phyloP scores from a whole-genome alignment of 2,797 vertebrate species.

The Pteronotus mesoamericanus region DNA sequence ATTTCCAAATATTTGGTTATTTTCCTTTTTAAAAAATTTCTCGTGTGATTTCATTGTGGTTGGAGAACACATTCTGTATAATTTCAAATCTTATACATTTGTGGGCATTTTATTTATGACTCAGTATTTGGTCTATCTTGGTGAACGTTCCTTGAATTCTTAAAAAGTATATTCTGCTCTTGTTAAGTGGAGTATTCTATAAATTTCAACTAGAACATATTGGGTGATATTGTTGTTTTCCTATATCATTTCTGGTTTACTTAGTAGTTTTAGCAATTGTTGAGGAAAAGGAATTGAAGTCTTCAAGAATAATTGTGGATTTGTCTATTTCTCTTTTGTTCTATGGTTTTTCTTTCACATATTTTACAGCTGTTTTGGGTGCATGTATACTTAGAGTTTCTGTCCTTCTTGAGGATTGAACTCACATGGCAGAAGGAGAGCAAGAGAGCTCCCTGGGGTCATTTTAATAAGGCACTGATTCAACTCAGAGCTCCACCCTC shows the following conservation, averaged over 20 bases:
- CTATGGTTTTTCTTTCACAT: background rate
- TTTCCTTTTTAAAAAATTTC: background rate
- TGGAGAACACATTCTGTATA: background rate
- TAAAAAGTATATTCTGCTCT: background rate
- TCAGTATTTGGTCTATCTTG: background rate
- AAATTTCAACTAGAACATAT: background rate
- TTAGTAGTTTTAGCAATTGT: background rate
- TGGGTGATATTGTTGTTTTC: background rate
- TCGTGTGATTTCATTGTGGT: background rate
- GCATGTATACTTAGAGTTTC: background rate
- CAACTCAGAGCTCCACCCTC: background rate
- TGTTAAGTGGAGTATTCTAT: background rate
- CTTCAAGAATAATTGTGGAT: background rate
- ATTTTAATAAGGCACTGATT: background rate
- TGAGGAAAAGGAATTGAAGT: background rate
- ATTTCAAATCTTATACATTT: background rate
- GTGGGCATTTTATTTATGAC: background rate
- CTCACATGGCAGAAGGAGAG: background rate
- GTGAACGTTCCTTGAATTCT: background rate
- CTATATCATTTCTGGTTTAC: background rate
- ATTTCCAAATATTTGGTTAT: background rate
- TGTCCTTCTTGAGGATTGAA: background rate
- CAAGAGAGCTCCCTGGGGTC: too few species aligned
- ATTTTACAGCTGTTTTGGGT: background rate
- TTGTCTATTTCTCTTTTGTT: background rate